Conservation (phyloP, 2,113 vertebrate genomes). For the Cyprinodon tularosa region DNA sequence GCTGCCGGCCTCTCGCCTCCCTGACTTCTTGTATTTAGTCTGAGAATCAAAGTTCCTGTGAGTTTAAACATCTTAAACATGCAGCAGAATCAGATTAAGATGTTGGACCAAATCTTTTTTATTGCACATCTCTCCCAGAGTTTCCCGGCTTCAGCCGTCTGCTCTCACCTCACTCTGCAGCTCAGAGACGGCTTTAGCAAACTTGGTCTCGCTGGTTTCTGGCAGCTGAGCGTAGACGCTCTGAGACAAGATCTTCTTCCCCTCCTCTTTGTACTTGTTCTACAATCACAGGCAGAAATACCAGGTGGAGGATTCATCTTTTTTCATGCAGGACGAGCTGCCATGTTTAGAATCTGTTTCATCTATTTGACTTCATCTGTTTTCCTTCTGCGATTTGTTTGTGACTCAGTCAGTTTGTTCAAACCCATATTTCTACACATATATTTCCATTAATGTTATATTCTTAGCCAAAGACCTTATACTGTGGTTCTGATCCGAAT, state of each 20-base stretch:
- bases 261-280: constrained; percentile 55
- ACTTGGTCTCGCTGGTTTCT: constrained; percentile 46
- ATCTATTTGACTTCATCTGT: no score
- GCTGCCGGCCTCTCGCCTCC: constrained; percentile 77
- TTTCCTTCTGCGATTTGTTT: no score
- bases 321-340: no score
- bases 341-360: no score
- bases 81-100: background rate
- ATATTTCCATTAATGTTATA: no score
- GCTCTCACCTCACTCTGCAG: constrained; percentile 86
- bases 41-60: constrained; percentile 38
- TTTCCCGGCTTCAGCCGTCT: background rate
- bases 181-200: constrained; percentile 65
- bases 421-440: no score
- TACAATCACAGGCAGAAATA: constrained; percentile 19
- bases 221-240: constrained; percentile 61
- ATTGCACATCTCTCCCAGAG: no score
- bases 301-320: rapidly evolving
- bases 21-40: constrained; percentile 85
- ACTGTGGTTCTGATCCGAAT: no score
- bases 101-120: background rate
- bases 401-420: no score
- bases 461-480: no score
- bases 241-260: constrained; percentile 32
- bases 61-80: background rate